Base-by-base conservation (phyloP, 2,797 vertebrate species). In the Thamnophis elegans region DNA sequence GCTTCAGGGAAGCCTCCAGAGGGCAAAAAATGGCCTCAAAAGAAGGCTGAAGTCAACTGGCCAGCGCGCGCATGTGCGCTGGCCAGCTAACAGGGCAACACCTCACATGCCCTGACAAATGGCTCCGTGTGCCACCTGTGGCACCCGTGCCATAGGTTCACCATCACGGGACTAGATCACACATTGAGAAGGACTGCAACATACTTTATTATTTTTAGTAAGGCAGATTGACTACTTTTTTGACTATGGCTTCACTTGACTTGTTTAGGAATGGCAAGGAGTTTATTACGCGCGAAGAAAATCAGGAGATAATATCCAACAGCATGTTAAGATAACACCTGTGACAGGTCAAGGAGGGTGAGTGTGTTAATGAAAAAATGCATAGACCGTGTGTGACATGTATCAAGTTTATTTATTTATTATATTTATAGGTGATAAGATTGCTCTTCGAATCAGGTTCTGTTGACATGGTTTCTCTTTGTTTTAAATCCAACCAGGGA, bases 281-380 rank as follows among this genome's bases (percentile, higher is more conserved):
- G 98, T 99, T 96, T 99, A 98, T 97, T 98, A 98, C 0, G 98
- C 98, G 95, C 97, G 98, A 93, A 98, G 98, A 97, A 99, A 99
- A 97, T 98, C 98, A 1, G 99, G 99, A 73, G 99, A 99, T 97
- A 99, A 96, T 92, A 98, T 99, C 73, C 98, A 99, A 85, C 99
- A 99, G 90, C 98, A 99, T 0, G 99, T 99, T 96, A 99, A 98
- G 98, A 99, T 99, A 95, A 98, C 98, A 4, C 99, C 99, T 0
- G 98, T 99, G 94, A 96, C 98, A 0, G 99, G 98, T 93, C 99
- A 99, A 96, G 99, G 99, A 98, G 99, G 99, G 99, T 99, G 96
- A 98, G 98, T 94, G 59, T 62, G 3, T 91, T 93, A 88, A 82
- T 28, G 47, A 53, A 59, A 55, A 88, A 53, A 18, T 82, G 55